A percentile compares a stretch with the other conserved stretches of the same genome.
Evolutionary conservation across 2,797 vertebrate genomes (phyloP).

Genomic region (Coracias cyanogaster): DNA sequence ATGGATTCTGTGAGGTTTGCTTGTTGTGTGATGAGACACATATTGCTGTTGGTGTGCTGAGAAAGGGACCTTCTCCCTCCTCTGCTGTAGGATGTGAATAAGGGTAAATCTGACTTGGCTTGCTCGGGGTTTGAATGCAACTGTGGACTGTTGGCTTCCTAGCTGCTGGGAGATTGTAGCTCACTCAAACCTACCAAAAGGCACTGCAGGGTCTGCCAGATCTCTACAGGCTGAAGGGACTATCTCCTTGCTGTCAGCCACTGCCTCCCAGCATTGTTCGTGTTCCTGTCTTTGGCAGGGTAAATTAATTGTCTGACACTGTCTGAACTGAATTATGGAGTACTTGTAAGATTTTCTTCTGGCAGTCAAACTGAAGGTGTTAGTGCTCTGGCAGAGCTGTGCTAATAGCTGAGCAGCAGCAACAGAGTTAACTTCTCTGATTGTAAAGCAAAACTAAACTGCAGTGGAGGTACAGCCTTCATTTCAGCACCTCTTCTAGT

Average conservation of each 20-base stretch:
- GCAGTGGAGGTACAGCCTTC: neutral
- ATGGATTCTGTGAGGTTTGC: neutral
- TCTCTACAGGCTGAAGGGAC: neutral
- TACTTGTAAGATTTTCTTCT: neutral
- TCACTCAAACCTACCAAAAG: neutral
- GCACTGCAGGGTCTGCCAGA: neutral
- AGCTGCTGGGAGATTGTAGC: neutral
- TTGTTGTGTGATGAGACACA: rapidly evolving
- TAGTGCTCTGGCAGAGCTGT: neutral
- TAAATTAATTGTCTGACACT: neutral
- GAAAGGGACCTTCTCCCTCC: neutral
- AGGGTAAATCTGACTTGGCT: neutral
- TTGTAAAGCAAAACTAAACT: neutral
- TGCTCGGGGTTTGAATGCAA: neutral
- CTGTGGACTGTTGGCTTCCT: neutral
- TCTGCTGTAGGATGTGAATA: neutral
- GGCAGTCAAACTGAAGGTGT: neutral
- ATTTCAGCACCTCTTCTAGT: neutral
- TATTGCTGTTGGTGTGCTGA: neutral
- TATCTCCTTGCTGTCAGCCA: neutral
- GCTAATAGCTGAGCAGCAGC: neutral
- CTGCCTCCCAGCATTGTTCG: neutral
- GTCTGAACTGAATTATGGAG: neutral
- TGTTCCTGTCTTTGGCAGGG: neutral
- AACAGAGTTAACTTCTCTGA: rapidly evolving